Evolutionary conservation across 2,113 vertebrate species (phyloP).

Genomic region (Sakesphorus luctuosus): DNA sequence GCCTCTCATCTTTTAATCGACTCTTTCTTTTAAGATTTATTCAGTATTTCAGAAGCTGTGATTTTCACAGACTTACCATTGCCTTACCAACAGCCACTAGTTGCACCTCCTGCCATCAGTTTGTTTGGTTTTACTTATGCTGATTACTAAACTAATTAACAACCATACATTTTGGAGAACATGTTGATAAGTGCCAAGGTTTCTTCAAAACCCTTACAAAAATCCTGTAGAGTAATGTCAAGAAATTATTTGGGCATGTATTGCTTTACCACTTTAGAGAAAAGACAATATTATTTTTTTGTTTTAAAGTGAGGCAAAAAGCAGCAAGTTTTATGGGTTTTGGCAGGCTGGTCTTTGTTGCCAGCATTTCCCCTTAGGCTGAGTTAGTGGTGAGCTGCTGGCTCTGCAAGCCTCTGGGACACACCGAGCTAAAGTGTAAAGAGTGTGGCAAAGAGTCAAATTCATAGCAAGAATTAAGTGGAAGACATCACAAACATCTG

Average conservation of each 20-base stretch:
- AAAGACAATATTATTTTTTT: conserved; percentile 48
- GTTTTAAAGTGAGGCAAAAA: conserved; percentile 45
- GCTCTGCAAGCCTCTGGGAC: background rate
- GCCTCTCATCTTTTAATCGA: background rate
- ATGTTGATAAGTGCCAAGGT: background rate
- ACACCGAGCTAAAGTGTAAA: background rate
- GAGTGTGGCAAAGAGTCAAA: conserved; percentile 2
- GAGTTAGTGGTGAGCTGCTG: conserved; percentile 13
- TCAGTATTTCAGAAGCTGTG: background rate
- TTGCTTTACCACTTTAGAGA: conserved; percentile 45
- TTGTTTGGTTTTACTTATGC: background rate
- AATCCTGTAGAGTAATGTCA: background rate
- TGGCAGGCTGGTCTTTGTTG: conserved; percentile 6
- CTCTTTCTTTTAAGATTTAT: background rate
- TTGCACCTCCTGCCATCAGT: background rate
- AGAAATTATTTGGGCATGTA: background rate
- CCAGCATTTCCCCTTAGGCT: background rate
- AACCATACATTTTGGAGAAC: background rate
- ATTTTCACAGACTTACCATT: background rate
- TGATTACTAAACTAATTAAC: background rate
- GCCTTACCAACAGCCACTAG: background rate
- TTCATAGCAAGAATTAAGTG: conserved; percentile 9
- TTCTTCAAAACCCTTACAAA: conserved; percentile 21
- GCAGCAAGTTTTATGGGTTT: conserved; percentile 38
- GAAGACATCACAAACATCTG: background rate